Conservation (phyloP, 2,888 invertebrate genomes). For the Polietes domitor region DNA sequence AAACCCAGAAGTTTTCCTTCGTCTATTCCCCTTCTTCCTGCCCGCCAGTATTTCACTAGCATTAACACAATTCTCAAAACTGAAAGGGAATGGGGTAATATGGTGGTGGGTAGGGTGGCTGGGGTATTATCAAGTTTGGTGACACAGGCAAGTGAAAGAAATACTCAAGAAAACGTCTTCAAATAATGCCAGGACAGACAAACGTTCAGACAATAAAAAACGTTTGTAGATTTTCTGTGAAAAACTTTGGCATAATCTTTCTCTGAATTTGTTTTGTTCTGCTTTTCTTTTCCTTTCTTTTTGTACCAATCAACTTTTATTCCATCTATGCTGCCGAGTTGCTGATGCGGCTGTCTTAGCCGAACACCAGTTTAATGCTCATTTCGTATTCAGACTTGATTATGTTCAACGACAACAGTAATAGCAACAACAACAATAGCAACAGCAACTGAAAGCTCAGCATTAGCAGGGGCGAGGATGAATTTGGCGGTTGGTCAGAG, state of each 20-base stretch:
- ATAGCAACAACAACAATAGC: background rate
- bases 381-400: conserved; percentile 10
- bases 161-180: background rate
- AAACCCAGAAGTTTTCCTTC: background rate
- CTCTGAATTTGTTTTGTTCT: conserved; percentile 15
- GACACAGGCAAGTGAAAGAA: background rate
- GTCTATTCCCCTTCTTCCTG: background rate
- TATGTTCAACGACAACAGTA: background rate
- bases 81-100: background rate
- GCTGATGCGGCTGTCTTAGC: background rate
- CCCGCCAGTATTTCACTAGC: background rate
- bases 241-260: conserved; percentile 22
- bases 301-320: conserved; percentile 1
- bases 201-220: conserved; percentile 8
- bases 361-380: background rate
- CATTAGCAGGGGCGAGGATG: background rate
- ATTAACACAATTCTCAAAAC: background rate
- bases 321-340: too few relatives aligned
- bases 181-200: background rate
- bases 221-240: conserved; percentile 7
- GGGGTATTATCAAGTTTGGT: background rate
- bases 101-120: background rate
- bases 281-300: background rate
- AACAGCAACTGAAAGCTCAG: background rate
- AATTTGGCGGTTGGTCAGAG: background rate